Conservation (phyloP, 2,888 invertebrate genomes). For the Taenaris catops region DNA sequence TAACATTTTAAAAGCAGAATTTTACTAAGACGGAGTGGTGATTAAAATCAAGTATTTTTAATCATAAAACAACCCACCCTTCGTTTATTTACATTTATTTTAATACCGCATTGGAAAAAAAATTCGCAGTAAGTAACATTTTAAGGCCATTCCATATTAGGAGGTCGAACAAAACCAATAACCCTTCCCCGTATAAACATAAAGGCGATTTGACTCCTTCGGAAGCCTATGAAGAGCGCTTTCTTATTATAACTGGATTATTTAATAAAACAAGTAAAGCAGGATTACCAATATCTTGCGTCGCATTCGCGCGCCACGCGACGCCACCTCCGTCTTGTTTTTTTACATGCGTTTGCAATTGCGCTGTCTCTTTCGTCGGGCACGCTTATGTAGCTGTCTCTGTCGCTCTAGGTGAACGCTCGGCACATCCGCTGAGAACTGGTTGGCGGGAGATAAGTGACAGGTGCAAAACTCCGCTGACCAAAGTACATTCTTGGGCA, state of each 20-base stretch:
- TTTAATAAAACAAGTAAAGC: constrained; percentile 38
- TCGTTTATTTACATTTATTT: no score
- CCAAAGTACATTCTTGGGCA: constrained; percentile 52
- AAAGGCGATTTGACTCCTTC: constrained; percentile 15
- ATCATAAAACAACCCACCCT: no score
- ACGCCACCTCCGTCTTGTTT: constrained; percentile 33
- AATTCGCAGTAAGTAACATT: constrained; percentile 9
- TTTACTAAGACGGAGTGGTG: no score
- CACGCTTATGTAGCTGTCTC: constrained; percentile 41
- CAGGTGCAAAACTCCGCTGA: constrained; percentile 57
- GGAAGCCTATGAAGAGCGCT: constrained; percentile 25
- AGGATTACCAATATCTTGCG: constrained; percentile 31
- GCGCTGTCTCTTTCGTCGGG: constrained; percentile 21
- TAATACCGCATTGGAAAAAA: not conserved
- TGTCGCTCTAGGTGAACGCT: constrained; percentile 51
- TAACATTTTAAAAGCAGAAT: no score
- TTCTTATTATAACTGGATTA: constrained; percentile 60
- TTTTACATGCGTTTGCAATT: constrained; percentile 9
- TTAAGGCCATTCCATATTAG: constrained; percentile 7
- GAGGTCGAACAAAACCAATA: constrained; percentile 2
- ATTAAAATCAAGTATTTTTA: no score
- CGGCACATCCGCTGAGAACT: constrained; percentile 60
- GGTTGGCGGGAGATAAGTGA: constrained; percentile 47
- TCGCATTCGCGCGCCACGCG: constrained; percentile 57
- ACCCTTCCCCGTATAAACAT: constrained; percentile 11